Conservation (phyloP, 2,888 invertebrate species). For the Calameuta idolon region DNA sequence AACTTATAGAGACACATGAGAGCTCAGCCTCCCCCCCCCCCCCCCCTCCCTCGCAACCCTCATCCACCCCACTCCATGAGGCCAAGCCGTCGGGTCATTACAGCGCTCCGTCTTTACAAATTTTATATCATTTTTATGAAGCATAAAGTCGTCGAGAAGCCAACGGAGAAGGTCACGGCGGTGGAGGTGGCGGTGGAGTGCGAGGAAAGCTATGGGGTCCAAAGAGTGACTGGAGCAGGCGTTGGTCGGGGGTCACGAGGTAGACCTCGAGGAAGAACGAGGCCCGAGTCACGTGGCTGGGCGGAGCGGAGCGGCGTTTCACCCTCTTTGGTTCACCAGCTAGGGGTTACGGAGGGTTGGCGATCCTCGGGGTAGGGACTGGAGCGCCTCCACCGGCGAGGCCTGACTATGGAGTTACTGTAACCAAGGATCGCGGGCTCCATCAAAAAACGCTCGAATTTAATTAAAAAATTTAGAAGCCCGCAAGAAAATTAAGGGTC, state of each 20-base stretch:
- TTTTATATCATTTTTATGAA: conserved; percentile 67
- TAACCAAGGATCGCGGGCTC: conserved; percentile 31
- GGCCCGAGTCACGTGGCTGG: conserved; percentile 54
- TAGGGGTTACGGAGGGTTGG: conserved; percentile 27
- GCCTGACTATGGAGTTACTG: conserved; percentile 7
- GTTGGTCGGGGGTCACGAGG: neutral
- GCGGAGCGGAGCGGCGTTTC: conserved; percentile 54
- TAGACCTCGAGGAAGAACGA: neutral
- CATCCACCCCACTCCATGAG: conserved; percentile 44
- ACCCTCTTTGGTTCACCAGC: conserved; percentile 34
- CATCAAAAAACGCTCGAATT: conserved; percentile 51
- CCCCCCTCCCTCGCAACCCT: conserved; percentile 3
- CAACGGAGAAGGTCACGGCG: conserved; percentile 37
- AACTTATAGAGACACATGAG: neutral
- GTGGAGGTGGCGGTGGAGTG: conserved; percentile 12
- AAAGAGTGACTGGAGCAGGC: conserved; percentile 10
- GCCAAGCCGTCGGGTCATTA: conserved; percentile 60
- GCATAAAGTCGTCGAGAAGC: conserved; percentile 65
- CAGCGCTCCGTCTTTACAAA: conserved; percentile 64
- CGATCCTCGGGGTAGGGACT: conserved; percentile 25
- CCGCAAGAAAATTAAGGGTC: conserved; percentile 32
- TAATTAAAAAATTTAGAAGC: conserved; percentile 55
- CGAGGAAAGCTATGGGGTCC: conserved; percentile 10
- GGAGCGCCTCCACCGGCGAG: conserved; percentile 14
- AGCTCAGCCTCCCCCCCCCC: neutral